These are phyloP conservation scores for Lasaia peninsularis DNA, from an alignment of 1,140 invertebrate species.

Conservation along the genomic window DNA sequence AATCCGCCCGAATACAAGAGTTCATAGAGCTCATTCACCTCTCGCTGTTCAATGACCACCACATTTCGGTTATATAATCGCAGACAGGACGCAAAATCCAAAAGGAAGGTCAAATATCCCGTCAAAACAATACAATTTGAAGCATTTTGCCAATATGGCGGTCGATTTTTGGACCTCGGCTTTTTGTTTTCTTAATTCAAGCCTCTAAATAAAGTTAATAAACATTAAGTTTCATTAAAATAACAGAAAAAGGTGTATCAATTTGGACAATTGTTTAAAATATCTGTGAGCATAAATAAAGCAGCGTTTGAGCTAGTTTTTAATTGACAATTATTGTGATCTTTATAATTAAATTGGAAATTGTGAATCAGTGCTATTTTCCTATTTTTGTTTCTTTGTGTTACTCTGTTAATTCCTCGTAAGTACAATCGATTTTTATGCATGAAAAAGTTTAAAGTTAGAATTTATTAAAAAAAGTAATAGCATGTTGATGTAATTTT, in stretches of 20 bases:
- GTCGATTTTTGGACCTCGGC: conserved; percentile 42
- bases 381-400: background rate
- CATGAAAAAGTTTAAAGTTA: background rate
- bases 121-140: conserved; percentile 69
- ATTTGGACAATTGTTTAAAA: background rate
- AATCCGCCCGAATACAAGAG: conserved; percentile 48
- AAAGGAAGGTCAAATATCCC: conserved; percentile 65
- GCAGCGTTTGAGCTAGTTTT: background rate
- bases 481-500: too few species aligned
- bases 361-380: background rate
- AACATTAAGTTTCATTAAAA: background rate
- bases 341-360: background rate
- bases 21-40: conserved; percentile 36
- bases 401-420: background rate
- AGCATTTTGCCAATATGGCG: conserved; percentile 70
- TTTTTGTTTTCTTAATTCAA: conserved; percentile 26
- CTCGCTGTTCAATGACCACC: conserved; percentile 37
- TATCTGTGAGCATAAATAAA: background rate
- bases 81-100: conserved; percentile 68
- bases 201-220: background rate
- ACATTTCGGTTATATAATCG: conserved; percentile 53
- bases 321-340: background rate
- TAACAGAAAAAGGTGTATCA: background rate
- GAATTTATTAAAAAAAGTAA: too few species aligned
- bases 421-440: background rate